Base-by-base conservation (phyloP, 2,113 vertebrate species). In the Melanocharis versteri region DNA sequence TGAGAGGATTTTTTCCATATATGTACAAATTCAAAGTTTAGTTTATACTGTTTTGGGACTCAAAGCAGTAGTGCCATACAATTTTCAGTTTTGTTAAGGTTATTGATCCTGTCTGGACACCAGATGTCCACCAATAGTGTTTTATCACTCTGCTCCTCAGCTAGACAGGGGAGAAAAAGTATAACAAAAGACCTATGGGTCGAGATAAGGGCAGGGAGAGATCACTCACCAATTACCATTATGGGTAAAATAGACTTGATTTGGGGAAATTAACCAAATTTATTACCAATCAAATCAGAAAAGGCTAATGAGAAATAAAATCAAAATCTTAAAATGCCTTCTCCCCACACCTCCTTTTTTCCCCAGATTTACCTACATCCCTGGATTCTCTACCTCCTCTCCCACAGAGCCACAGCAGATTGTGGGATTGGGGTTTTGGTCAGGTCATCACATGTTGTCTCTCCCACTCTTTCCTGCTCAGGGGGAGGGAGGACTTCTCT, bases 211-310 rank as follows among this genome's bases (percentile, higher is more conserved):
- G 37, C 6, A 51, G 50, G 33, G 44, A 51, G 31, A 65, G 20
- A 45, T 39, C 44, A 39, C 19, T 39, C 10, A 23, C 3, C 28
- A n/a, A 8, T 37, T 62, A 42, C 9, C 0, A 0, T 11, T 33
- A 50, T 30, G 21, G 42, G 27, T 31, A 71, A 56, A 56, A 50
- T 4, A 33, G 19, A 37, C 22, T 48, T 28, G 13, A 28, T 83
- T 37, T 20, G 13, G 7, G 15, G 19, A 90, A 37, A 64, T 56
- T 8, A 33, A 17, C 54, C 7, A 57, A 33, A 58, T 28, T 37
- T 50, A 44, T 37, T 48, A 23, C 22, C 15, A 70, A 12, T 44
- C 31, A 62, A 48, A 64, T 64, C 42, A 57, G 9, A 44, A 28
- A 18, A 44, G 9, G 19, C 18, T 22, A 26, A 57, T 17, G 13